phyloP scores from a whole-genome alignment of 1,140 invertebrate species.

The Palaemon carinicauda region DNA sequence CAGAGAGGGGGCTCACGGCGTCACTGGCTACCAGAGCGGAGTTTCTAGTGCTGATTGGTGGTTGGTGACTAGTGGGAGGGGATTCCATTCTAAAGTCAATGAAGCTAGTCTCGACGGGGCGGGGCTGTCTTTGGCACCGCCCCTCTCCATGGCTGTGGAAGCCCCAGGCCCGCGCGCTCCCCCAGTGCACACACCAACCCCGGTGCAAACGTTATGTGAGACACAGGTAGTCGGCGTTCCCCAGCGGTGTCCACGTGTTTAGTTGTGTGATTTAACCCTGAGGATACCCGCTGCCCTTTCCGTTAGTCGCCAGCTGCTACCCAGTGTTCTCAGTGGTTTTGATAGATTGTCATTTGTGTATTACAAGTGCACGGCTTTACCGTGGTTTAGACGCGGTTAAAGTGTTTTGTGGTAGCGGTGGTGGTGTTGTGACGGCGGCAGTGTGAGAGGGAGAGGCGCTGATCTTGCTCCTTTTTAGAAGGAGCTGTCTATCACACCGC shows the following conservation, averaged over 20 bases:
- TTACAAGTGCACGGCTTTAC: not conserved
- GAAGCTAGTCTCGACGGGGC: not conserved
- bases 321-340: conserved; percentile 36
- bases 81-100: not conserved
- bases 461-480: not conserved
- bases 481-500: conserved; percentile 20
- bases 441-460: not conserved
- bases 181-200: conserved; percentile 52
- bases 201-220: conserved; percentile 53
- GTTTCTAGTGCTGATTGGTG: conserved; percentile 5
- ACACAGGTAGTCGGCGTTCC: conserved; percentile 50
- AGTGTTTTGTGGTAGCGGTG: not conserved
- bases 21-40: conserved; percentile 25
- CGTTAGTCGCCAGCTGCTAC: not conserved
- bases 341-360: not conserved
- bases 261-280: not conserved
- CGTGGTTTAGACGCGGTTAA: not conserved
- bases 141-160: conserved; percentile 32
- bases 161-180: conserved; percentile 42
- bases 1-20: conserved; percentile 16
- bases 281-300: conserved; percentile 12
- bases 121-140: conserved; percentile 18
- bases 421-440: conserved; percentile 11
- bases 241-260: conserved; percentile 32
- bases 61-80: not conserved